Evolutionary conservation across 2,888 invertebrate species (phyloP).

Genomic region (Dyspetes luteomarginatus): DNA sequence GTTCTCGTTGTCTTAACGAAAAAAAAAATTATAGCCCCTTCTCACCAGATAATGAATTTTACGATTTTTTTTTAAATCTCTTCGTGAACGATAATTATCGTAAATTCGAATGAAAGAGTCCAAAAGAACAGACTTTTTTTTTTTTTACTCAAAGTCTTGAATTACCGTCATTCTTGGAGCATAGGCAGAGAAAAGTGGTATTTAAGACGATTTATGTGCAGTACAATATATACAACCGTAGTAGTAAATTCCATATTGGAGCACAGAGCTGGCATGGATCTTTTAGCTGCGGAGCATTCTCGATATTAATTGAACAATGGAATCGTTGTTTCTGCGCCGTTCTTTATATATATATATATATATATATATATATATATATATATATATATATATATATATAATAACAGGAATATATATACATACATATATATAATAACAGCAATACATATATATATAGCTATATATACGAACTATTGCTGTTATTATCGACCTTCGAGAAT

Average conservation of each 20-base stretch:
- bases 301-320: slow-evolving; percentile 66
- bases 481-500: slow-evolving; percentile 67
- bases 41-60: background rate
- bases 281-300: slow-evolving; percentile 33
- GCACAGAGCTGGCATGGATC: slow-evolving; percentile 4
- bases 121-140: too few species aligned
- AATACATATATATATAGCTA: slow-evolving; percentile 14
- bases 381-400: slow-evolving; percentile 22
- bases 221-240: background rate
- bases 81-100: slow-evolving; percentile 13
- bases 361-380: slow-evolving; percentile 18
- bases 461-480: slow-evolving; percentile 40
- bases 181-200: slow-evolving; percentile 34
- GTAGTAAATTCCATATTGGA: slow-evolving; percentile 31
- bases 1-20: background rate
- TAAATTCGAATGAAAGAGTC: background rate
- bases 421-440: slow-evolving; percentile 7
- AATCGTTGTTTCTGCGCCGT: slow-evolving; percentile 60
- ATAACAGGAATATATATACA: slow-evolving; percentile 21
- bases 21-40: background rate
- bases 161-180: slow-evolving; percentile 40
- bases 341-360: slow-evolving; percentile 34
- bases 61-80: background rate
- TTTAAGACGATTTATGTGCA: slow-evolving; percentile 40
- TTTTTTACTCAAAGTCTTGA: slow-evolving; percentile 31